Evolutionary conservation across 37 sponge, comb jelly and placozoan species (phyloP).

Genomic region (Tethya wilhelma): DNA sequence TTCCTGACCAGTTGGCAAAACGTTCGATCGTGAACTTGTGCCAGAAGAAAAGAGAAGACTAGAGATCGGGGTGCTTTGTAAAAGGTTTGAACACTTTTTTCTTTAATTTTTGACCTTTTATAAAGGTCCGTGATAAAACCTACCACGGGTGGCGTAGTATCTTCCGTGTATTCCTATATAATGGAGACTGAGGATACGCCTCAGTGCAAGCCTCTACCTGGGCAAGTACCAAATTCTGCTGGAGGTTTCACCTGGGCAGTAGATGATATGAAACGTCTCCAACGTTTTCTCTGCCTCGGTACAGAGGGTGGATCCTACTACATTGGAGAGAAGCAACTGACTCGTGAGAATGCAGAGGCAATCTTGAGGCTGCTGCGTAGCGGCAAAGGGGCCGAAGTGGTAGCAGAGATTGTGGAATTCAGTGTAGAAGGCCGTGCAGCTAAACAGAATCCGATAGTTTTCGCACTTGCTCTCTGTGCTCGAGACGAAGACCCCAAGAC

Average conservation of each 20-base stretch:
- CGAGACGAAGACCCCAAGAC: slow-evolving; percentile 44
- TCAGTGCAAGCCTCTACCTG: slow-evolving; percentile 50
- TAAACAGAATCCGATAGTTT: slow-evolving; percentile 77
- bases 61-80: too few relatives aligned
- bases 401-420: slow-evolving; percentile 62
- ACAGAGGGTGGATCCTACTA: slow-evolving; percentile 85
- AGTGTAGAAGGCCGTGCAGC: slow-evolving; percentile 72
- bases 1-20: too few relatives aligned
- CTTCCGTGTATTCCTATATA: too few relatives aligned
- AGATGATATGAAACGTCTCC: slow-evolving; percentile 60
- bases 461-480: slow-evolving; percentile 78
- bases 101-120: neutral
- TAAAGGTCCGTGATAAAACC: neutral
- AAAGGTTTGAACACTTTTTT: too few relatives aligned
- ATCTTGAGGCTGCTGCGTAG: slow-evolving; percentile 50
- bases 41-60: too few relatives aligned
- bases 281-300: slow-evolving; percentile 72
- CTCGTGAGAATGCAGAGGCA: slow-evolving; percentile 64
- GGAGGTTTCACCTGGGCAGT: slow-evolving; percentile 69
- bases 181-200: slow-evolving; percentile 26
- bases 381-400: slow-evolving; percentile 65
- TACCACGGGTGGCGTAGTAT: neutral
- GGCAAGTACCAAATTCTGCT: slow-evolving; percentile 69
- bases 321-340: slow-evolving; percentile 72
- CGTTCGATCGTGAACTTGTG: too few relatives aligned